Evolutionary conservation across 1,140 invertebrate genomes (phyloP).

Genomic region (Plectrocnemia conspersa): DNA sequence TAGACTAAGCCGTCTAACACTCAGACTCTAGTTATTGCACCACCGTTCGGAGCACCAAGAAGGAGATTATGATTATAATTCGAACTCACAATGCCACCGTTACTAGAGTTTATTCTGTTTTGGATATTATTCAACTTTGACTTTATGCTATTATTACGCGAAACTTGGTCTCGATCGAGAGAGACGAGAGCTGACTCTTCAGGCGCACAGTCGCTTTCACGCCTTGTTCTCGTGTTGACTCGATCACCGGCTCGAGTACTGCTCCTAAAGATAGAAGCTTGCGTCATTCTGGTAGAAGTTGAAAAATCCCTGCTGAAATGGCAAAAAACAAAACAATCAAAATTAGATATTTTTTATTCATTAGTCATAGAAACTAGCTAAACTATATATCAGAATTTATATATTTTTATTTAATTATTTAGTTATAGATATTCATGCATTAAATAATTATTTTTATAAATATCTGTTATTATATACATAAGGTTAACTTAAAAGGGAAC

Average conservation of each 20-base stretch:
- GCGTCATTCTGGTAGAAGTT: conserved; percentile 32
- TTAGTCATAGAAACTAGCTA: too few relatives aligned
- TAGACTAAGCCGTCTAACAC: conserved; percentile 31
- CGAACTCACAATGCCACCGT: conserved; percentile 18
- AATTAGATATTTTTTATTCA: too few relatives aligned
- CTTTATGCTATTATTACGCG: conserved; percentile 11
- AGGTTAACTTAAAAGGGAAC: too few relatives aligned
- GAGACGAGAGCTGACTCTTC: conserved; percentile 24
- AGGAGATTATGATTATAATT: conserved; percentile 23
- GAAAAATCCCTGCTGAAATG: conserved; percentile 30
- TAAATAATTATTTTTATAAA: too few relatives aligned
- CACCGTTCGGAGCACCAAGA: conserved; percentile 28
- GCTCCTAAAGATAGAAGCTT: conserved; percentile 29
- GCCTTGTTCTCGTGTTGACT: conserved; percentile 20
- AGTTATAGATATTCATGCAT: too few relatives aligned
- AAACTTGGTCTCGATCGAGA: conserved; percentile 16
- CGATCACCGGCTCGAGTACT: conserved; percentile 25
- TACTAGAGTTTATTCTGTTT: not conserved
- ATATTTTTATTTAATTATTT: too few relatives aligned
- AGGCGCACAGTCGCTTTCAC: conserved; percentile 23
- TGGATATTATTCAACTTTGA: conserved; percentile 12
- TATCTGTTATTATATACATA: too few relatives aligned
- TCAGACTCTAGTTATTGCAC: conserved; percentile 34
- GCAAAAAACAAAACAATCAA: too few relatives aligned
- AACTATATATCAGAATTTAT: too few relatives aligned